Evolutionary conservation across 2,888 invertebrate genomes (phyloP).

Genomic region (Meandrusa payeni): DNA sequence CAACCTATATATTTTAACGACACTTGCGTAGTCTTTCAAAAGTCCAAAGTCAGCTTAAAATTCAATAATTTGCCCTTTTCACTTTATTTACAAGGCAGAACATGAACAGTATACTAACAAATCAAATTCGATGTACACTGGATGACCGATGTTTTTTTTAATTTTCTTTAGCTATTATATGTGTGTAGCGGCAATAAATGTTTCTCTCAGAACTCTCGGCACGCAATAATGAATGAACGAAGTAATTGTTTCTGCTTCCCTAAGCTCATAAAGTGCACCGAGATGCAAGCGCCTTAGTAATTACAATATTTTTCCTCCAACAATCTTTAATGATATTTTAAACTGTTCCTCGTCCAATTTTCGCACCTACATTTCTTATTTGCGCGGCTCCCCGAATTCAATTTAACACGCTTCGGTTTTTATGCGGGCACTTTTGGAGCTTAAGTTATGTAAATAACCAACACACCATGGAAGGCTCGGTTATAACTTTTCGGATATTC

Average conservation of each 20-base stretch:
- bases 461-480: conserved; percentile 53
- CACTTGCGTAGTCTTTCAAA: no score
- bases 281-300: conserved; percentile 41
- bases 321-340: conserved; percentile 76
- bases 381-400: conserved; percentile 72
- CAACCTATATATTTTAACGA: no score
- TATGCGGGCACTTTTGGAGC: conserved; percentile 55
- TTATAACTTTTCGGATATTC: conserved; percentile 61
- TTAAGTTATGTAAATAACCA: conserved; percentile 68
- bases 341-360: conserved; percentile 69
- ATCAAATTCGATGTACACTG: no score
- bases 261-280: conserved; percentile 62
- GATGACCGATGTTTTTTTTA: no score
- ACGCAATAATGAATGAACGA: conserved; percentile 46
- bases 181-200: no score
- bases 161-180: no score
- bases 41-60: no score
- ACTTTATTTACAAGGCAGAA: no score
- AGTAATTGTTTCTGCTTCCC: conserved; percentile 53
- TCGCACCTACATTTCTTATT: conserved; percentile 74
- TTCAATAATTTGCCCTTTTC: no score
- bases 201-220: conserved; percentile 44
- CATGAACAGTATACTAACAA: no score
- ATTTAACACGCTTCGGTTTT: conserved; percentile 76
- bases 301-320: conserved; percentile 70